phyloP scores from a whole-genome alignment of 2,888 invertebrate species.

The Eupithecia inturbata region DNA sequence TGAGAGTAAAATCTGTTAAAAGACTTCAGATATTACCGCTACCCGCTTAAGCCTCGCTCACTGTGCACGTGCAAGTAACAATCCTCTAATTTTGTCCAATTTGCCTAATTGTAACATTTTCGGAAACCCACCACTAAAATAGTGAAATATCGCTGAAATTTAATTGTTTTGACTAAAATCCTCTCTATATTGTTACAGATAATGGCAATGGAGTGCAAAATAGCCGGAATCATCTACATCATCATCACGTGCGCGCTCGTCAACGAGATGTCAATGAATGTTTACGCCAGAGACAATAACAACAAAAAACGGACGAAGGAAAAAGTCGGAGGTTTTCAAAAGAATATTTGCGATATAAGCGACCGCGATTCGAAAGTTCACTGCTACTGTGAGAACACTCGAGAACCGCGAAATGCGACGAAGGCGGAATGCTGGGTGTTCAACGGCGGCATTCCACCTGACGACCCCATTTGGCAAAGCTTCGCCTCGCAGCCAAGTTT shows the following conservation, averaged over 20 bases:
- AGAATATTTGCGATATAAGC: constrained; percentile 85
- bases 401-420: constrained; percentile 84
- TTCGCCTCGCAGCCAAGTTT: constrained; percentile 89
- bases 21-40: too few species aligned
- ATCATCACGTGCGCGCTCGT: constrained; percentile 75
- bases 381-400: constrained; percentile 87
- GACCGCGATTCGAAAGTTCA: constrained; percentile 84
- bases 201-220: constrained; percentile 70
- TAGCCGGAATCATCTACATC: constrained; percentile 73
- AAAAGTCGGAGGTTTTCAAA: constrained; percentile 75
- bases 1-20: too few species aligned
- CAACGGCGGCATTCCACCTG: constrained; percentile 86
- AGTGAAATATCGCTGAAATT: not conserved
- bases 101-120: not conserved
- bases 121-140: too few species aligned
- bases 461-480: constrained; percentile 89
- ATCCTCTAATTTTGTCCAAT: not conserved
- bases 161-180: constrained; percentile 34
- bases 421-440: constrained; percentile 92
- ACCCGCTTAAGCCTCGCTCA: too few species aligned
- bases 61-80: too few species aligned
- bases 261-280: constrained; percentile 79
- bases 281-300: constrained; percentile 75
- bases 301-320: constrained; percentile 77
- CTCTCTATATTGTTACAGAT: constrained; percentile 75